phyloP scores from a whole-genome alignment of 2,797 vertebrate genomes.

The Nothura maculosa region DNA sequence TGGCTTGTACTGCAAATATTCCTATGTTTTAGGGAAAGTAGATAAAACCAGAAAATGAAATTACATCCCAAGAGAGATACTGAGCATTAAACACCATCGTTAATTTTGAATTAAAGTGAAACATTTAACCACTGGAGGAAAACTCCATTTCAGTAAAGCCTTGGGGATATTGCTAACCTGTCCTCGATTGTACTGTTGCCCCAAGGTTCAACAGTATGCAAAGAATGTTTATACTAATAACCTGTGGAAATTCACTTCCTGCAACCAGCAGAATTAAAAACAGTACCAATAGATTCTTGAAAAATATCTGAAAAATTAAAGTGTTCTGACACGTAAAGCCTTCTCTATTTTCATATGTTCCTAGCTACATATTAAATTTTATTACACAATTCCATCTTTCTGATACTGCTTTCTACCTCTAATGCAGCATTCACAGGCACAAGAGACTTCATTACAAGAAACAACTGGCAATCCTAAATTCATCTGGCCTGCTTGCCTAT shows the following conservation, averaged over 20 bases:
- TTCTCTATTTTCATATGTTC: not conserved
- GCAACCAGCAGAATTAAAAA: not conserved
- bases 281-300: not conserved
- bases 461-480: not conserved
- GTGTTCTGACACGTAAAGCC: not conserved
- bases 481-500: not conserved
- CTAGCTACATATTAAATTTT: not conserved
- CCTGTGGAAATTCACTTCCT: not conserved
- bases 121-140: not conserved
- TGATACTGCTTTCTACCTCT: not conserved
- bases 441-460: not conserved
- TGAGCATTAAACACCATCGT: not conserved
- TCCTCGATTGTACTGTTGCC: not conserved
- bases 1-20: not conserved
- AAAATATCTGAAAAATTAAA: not conserved
- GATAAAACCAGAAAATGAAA: constrained; percentile 15
- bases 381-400: not conserved
- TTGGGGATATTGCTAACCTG: not conserved
- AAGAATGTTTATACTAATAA: not conserved
- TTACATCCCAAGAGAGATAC: not conserved
- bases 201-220: not conserved
- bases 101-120: constrained; percentile 4
- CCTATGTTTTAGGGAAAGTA: not conserved
- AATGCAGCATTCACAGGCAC: not conserved
- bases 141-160: not conserved